Conservation (phyloP, 2,888 invertebrate species). For the Microplitis deprimator region DNA sequence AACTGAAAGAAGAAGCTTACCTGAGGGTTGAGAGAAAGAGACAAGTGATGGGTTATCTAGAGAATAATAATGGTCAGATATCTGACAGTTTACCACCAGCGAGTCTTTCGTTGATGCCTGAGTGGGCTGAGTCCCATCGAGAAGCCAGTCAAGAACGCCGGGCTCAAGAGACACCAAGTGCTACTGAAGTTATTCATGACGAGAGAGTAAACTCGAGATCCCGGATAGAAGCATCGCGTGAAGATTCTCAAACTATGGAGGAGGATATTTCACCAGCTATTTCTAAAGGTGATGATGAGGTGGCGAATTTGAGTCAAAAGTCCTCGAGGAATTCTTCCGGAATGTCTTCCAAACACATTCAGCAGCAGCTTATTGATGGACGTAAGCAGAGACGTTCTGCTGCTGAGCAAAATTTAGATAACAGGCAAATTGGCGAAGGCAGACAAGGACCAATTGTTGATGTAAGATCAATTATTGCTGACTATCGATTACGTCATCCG, state of each 20-base stretch:
- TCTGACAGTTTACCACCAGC: slow-evolving; percentile 59
- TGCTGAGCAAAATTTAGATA: slow-evolving; percentile 33
- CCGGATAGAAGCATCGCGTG: slow-evolving; percentile 8
- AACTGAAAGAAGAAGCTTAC: slow-evolving; percentile 87
- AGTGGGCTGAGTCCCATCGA: slow-evolving; percentile 44
- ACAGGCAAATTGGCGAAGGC: slow-evolving; percentile 75
- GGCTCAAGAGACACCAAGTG: slow-evolving; percentile 27
- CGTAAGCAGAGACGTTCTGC: slow-evolving; percentile 51
- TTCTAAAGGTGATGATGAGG: slow-evolving; percentile 18
- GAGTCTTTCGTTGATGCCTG: slow-evolving; percentile 57
- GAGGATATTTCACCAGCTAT: neutral
- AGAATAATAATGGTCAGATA: slow-evolving; percentile 54
- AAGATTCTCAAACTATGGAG: neutral
- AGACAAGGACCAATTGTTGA: slow-evolving; percentile 85
- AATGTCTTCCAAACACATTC: slow-evolving; percentile 55
- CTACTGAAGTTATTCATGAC: slow-evolving; percentile 2
- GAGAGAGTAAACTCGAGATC: slow-evolving; percentile 10
- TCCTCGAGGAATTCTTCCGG: slow-evolving; percentile 17
- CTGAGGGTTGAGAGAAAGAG: slow-evolving; percentile 80
- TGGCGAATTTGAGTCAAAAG: slow-evolving; percentile 24
- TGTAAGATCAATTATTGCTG: slow-evolving; percentile 86
- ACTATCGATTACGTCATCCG: slow-evolving; percentile 84
- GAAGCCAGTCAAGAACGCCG: slow-evolving; percentile 24
- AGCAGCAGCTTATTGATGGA: slow-evolving; percentile 49
- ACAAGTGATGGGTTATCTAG: slow-evolving; percentile 74